phyloP scores from a whole-genome alignment of 1,140 invertebrate species.

The Drosophila cardini region DNA sequence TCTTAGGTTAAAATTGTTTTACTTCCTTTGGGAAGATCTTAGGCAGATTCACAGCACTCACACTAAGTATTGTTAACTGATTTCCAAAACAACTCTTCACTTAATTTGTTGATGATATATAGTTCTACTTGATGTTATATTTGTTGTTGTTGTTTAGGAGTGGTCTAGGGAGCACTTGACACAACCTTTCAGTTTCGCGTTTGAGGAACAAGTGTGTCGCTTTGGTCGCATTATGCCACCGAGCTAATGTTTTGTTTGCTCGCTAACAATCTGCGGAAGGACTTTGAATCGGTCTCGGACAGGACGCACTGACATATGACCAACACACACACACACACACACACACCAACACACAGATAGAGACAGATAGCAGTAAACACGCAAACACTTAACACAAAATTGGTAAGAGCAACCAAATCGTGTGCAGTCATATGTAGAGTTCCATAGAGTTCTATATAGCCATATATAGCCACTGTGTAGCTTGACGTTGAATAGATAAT shows the following conservation, averaged over 20 bases:
- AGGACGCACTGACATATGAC: constrained; percentile 79
- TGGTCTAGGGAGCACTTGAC: constrained; percentile 59
- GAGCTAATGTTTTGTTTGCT: constrained; percentile 81
- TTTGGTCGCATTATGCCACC: constrained; percentile 66
- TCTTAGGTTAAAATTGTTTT: no score
- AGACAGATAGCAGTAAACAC: constrained; percentile 52
- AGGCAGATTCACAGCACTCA: constrained; percentile 20
- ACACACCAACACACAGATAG: constrained; percentile 12
- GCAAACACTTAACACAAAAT: constrained; percentile 83
- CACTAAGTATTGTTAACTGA: constrained; percentile 14
- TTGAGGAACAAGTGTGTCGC: constrained; percentile 81
- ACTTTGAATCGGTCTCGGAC: constrained; percentile 43
- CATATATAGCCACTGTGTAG: no score
- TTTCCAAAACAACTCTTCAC: background rate
- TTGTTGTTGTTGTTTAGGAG: background rate
- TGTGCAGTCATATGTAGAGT: constrained; percentile 74
- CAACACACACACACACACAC: constrained; percentile 52
- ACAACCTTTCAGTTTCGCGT: constrained; percentile 78
- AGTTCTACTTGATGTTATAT: constrained; percentile 9
- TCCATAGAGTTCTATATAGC: constrained; percentile 33
- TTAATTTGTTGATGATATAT: background rate
- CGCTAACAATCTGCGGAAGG: constrained; percentile 82
- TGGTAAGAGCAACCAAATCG: constrained; percentile 74
- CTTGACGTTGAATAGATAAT: constrained; percentile 84
- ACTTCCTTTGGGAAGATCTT: background rate